Conservation (phyloP, 2,113 vertebrate species). For the Ginglymostoma cirratum region DNA sequence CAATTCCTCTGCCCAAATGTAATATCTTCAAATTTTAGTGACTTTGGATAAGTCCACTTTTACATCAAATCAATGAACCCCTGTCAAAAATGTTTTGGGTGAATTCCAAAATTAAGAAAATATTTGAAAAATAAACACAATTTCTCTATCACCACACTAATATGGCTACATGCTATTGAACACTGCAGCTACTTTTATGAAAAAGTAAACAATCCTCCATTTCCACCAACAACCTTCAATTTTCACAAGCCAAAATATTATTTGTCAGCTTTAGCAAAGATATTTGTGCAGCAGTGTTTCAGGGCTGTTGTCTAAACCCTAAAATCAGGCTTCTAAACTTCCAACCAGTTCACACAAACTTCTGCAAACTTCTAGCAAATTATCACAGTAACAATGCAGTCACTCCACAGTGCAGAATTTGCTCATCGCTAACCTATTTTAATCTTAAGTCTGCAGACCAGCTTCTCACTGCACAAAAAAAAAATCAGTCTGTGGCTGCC, state of each 20-base stretch:
- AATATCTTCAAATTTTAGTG: conserved; percentile 4
- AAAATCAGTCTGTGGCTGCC: background rate
- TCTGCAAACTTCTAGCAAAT: background rate
- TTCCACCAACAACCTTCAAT: background rate
- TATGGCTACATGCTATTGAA: background rate
- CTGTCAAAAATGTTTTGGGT: conserved; percentile 21
- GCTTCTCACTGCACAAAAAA: background rate
- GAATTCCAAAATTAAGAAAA: conserved; percentile 21
- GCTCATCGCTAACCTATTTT: background rate
- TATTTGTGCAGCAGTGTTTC: background rate
- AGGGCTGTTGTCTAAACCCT: background rate
- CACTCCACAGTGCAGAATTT: background rate
- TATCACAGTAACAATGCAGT: conserved; percentile 9
- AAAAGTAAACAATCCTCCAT: background rate
- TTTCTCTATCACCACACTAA: background rate
- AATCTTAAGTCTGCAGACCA: background rate
- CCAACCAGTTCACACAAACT: background rate
- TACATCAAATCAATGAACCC: conserved; percentile 20
- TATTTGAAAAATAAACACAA: conserved; percentile 22
- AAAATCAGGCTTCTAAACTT: background rate
- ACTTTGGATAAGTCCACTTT: background rate
- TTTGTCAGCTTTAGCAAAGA: background rate
- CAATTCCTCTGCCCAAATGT: background rate
- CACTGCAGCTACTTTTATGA: background rate
- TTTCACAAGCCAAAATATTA: background rate